These are phyloP conservation scores for Pseudococcus viburni DNA, from an alignment of 2,888 invertebrate genomes.

Conservation along the genomic window DNA sequence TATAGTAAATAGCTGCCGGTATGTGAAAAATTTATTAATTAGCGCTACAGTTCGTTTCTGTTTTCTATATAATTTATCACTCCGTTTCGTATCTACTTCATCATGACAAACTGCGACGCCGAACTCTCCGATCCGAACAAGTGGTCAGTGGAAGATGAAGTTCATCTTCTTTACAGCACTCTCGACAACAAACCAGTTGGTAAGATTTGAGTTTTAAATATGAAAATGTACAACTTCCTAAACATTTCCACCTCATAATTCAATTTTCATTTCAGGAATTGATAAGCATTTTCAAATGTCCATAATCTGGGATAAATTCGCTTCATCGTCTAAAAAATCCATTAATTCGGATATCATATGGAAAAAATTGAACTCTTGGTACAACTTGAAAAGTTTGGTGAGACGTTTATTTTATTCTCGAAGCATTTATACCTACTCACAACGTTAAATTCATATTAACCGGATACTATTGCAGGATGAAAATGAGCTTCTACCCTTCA, in stretches of 20 bases:
- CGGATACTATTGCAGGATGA: constrained; percentile 30
- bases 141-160: constrained; percentile 62
- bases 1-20: not conserved
- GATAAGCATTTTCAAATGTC: constrained; percentile 64
- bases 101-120: constrained; percentile 39
- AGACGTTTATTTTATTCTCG: not conserved
- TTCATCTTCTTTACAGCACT: constrained; percentile 51
- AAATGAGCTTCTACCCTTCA: constrained; percentile 31
- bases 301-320: constrained; percentile 58
- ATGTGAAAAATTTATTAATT: not conserved
- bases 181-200: constrained; percentile 62
- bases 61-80: not conserved
- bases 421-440: not conserved
- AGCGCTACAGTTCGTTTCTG: not conserved
- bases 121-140: constrained; percentile 59
- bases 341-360: constrained; percentile 60
- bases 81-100: not conserved
- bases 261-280: constrained; percentile 39
- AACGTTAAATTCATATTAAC: not conserved
- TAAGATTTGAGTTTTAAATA: not conserved
- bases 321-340: constrained; percentile 12
- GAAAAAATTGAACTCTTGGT: constrained; percentile 62
- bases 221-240: not conserved
- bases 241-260: not conserved
- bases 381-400: constrained; percentile 59